phyloP scores from a whole-genome alignment of 2,888 invertebrate species.

The Mythimna ferrago region DNA sequence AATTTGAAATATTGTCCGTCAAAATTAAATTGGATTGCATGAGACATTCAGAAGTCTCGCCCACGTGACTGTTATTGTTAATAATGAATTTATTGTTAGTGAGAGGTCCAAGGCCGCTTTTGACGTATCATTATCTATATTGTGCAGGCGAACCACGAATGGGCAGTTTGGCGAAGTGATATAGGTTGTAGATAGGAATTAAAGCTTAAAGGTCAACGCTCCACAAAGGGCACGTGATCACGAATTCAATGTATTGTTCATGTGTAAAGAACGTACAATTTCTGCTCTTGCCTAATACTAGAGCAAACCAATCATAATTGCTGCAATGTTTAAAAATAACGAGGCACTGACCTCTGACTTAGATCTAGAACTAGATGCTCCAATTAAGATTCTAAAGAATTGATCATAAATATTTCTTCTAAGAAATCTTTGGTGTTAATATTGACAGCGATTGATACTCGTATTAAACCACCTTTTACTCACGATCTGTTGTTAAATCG shows the following conservation, averaged over 20 bases:
- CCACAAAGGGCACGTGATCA: constrained; percentile 78
- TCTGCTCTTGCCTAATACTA: constrained; percentile 55
- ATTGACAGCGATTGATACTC: constrained; percentile 11
- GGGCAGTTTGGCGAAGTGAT: constrained; percentile 79
- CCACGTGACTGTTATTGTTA: constrained; percentile 73
- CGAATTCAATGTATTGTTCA: constrained; percentile 73
- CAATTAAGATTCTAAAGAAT: constrained; percentile 14
- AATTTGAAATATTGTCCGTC: constrained; percentile 49
- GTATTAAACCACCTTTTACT: background rate
- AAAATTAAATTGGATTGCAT: constrained; percentile 68
- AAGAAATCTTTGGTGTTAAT: constrained; percentile 10
- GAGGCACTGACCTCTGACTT: constrained; percentile 42
- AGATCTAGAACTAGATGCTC: constrained; percentile 23
- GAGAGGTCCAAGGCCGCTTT: constrained; percentile 81
- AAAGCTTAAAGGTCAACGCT: constrained; percentile 76
- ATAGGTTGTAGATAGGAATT: constrained; percentile 76
- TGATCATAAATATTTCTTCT: constrained; percentile 5
- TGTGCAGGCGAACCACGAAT: constrained; percentile 74
- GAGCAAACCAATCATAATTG: constrained; percentile 48
- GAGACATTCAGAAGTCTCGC: constrained; percentile 67
- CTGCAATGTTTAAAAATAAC: constrained; percentile 32
- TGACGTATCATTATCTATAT: constrained; percentile 77
- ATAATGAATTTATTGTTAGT: constrained; percentile 78
- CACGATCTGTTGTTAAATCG: constrained; percentile 24
- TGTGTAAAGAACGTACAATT: constrained; percentile 58